Conservation (phyloP, 2,888 invertebrate genomes). For the Hyles lineata region DNA sequence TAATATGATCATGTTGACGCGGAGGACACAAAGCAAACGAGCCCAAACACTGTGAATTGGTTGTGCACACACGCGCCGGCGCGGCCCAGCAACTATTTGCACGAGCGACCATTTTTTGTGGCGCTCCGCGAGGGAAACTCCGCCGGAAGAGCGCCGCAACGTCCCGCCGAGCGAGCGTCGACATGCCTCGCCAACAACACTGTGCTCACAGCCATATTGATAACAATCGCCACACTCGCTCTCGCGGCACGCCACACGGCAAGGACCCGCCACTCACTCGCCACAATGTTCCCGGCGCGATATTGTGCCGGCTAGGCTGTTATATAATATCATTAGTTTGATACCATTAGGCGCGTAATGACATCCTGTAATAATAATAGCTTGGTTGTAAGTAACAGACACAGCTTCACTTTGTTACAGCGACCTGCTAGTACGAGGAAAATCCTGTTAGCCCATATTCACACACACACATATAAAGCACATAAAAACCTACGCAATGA, state of each 20-base stretch:
- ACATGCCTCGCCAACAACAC: too few relatives aligned
- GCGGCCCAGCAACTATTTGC: background rate
- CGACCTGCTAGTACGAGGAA: conserved; percentile 14
- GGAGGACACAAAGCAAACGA: conserved; percentile 59
- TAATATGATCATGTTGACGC: conserved; percentile 55
- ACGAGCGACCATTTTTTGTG: conserved; percentile 21
- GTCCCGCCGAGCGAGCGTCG: background rate
- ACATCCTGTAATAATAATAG: background rate
- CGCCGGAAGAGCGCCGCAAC: conserved; percentile 22
- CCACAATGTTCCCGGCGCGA: too few relatives aligned
- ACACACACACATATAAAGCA: background rate
- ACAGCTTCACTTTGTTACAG: conserved; percentile 6
- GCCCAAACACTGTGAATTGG: conserved; percentile 53
- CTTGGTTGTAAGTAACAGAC: background rate
- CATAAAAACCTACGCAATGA: background rate
- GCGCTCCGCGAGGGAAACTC: conserved; percentile 18
- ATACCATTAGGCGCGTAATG: background rate
- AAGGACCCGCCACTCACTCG: too few relatives aligned
- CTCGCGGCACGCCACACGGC: too few relatives aligned
- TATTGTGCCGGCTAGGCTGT: too few relatives aligned
- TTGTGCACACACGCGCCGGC: conserved; percentile 54
- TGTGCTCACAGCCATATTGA: too few relatives aligned
- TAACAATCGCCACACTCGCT: too few relatives aligned
- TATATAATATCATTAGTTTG: too few relatives aligned
- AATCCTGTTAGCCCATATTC: background rate